Conservation (phyloP, 2,888 invertebrate species). For the Ichneumon xanthorius region DNA sequence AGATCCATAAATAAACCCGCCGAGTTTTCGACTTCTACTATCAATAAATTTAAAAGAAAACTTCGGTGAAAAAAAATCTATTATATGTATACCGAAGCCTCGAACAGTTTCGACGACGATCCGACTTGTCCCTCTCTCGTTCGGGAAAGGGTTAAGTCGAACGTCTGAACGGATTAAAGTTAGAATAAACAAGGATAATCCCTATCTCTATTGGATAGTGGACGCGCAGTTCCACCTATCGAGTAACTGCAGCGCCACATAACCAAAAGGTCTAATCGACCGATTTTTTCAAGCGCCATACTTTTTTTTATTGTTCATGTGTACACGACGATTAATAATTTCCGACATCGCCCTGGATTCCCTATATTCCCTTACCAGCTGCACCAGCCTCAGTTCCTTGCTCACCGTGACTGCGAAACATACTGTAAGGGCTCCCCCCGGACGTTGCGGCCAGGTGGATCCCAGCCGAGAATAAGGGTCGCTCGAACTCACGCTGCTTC, state of each 20-base stretch:
- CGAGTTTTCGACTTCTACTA: too few relatives aligned
- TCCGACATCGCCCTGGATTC: neutral
- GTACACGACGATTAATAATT: neutral
- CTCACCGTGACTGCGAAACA: neutral
- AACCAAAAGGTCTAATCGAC: neutral
- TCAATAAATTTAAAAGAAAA: neutral
- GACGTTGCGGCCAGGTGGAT: slow-evolving; percentile 60
- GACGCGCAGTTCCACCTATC: neutral
- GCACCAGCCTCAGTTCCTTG: neutral
- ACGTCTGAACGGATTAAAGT: neutral
- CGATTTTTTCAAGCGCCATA: neutral
- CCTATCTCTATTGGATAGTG: neutral
- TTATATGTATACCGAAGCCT: neutral
- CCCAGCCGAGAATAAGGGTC: slow-evolving; percentile 48
- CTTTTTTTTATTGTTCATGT: neutral
- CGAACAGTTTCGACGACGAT: neutral
- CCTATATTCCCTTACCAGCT: neutral
- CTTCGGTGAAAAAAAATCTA: neutral
- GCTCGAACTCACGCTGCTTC: slow-evolving; percentile 17
- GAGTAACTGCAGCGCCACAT: neutral
- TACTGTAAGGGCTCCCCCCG: slow-evolving; percentile 31
- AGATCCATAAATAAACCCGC: too few relatives aligned
- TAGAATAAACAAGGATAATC: neutral
- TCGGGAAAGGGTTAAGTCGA: neutral
- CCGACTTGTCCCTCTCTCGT: neutral